Conservation (phyloP, 2,888 invertebrate genomes). For the Andrena trimmerana region DNA sequence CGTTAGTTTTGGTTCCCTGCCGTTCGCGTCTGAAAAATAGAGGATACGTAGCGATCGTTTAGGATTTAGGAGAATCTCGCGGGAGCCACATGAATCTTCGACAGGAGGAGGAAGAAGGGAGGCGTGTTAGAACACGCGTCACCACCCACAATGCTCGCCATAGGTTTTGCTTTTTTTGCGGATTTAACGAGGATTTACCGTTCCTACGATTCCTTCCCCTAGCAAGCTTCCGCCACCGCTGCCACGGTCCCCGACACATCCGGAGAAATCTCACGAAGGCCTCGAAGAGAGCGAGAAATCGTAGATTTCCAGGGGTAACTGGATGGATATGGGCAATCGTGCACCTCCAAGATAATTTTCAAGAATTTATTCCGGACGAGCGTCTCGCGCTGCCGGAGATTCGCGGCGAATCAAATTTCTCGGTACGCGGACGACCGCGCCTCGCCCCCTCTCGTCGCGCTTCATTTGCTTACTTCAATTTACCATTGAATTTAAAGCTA, state of each 20-base stretch:
- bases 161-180: slow-evolving; percentile 64
- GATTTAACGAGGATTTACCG: slow-evolving; percentile 75
- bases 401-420: slow-evolving; percentile 30
- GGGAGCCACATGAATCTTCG: slow-evolving; percentile 6
- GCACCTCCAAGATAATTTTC: slow-evolving; percentile 2
- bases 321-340: slow-evolving; percentile 19
- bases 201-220: slow-evolving; percentile 38
- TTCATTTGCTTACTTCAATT: slow-evolving; percentile 34
- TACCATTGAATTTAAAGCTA: slow-evolving; percentile 31
- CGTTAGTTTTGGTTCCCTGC: neutral
- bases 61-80: neutral
- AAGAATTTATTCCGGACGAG: slow-evolving; percentile 32
- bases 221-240: slow-evolving; percentile 17
- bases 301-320: neutral
- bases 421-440: slow-evolving; percentile 9
- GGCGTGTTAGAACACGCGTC: slow-evolving; percentile 24
- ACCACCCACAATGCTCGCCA: slow-evolving; percentile 32
- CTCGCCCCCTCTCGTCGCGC: neutral
- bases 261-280: slow-evolving; percentile 34
- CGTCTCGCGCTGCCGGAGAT: slow-evolving; percentile 1
- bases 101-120: slow-evolving; percentile 16
- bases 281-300: slow-evolving; percentile 4
- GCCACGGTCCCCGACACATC: slow-evolving; percentile 21
- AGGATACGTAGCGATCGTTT: too few relatives aligned
- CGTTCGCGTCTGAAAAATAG: too few relatives aligned